These are phyloP conservation scores for Setophaga coronata DNA, from an alignment of 2,113 vertebrate species.

Conservation along the genomic window DNA sequence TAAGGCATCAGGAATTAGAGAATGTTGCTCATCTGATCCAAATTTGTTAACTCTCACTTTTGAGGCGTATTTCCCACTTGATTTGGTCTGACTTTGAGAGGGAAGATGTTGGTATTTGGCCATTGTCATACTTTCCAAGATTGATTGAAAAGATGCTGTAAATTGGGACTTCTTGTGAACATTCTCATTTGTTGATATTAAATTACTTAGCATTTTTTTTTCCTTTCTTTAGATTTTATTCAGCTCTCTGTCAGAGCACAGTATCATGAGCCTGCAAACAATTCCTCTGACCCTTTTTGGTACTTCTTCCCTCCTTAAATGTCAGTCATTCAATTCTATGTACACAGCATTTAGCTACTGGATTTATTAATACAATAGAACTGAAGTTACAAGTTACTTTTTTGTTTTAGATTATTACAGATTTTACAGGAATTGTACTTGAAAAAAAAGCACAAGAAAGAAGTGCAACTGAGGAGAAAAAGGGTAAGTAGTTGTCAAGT, in stretches of 20 bases:
- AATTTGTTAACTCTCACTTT: background rate
- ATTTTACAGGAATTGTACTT: constrained; percentile 80
- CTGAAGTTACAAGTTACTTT: background rate
- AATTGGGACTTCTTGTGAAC: background rate
- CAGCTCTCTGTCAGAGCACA: background rate
- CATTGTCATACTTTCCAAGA: background rate
- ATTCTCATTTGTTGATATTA: background rate
- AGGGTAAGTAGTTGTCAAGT: constrained; percentile 47
- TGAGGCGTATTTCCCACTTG: background rate
- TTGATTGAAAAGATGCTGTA: background rate
- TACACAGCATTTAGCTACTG: background rate
- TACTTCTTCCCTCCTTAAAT: background rate
- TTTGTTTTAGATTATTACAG: constrained; percentile 76
- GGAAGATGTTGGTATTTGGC: background rate
- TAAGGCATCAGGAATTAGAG: background rate
- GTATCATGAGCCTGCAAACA: background rate
- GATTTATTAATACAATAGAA: background rate
- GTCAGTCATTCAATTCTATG: background rate
- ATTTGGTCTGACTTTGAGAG: background rate
- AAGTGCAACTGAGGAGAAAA: constrained; percentile 39
- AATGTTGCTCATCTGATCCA: background rate
- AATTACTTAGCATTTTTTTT: background rate
- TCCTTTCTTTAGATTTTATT: background rate
- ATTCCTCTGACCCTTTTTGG: background rate
- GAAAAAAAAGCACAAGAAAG: constrained; percentile 66